Evolutionary conservation across 64 coral and sea anemone genomes (phyloP).

Genomic region (Montipora sp.): DNA sequence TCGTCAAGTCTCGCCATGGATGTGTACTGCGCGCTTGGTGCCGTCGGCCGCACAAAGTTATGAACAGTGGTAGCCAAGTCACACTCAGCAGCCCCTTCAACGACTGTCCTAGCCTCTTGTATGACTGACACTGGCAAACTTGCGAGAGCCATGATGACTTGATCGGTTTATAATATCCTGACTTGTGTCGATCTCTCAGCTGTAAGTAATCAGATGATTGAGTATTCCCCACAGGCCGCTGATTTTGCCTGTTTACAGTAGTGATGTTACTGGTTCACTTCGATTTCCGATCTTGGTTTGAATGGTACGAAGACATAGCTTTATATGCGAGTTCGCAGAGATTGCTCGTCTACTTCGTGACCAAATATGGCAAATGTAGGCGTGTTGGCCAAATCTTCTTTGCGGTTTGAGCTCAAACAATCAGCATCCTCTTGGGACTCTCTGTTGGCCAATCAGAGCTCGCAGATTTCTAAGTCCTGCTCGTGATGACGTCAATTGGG

Average conservation of each 20-base stretch:
- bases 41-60: slow-evolving; percentile 28
- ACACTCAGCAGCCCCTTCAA: slow-evolving; percentile 45
- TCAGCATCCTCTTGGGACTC: slow-evolving; percentile 29
- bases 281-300: slow-evolving; percentile 41
- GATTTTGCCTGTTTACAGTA: background rate
- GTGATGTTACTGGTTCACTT: background rate
- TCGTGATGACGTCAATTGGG: slow-evolving; percentile 69
- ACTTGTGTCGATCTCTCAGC: slow-evolving; percentile 28
- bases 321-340: slow-evolving; percentile 54
- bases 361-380: slow-evolving; percentile 81
- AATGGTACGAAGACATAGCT: slow-evolving; percentile 19
- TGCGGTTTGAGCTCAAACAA: slow-evolving; percentile 54
- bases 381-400: slow-evolving; percentile 72
- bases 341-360: slow-evolving; percentile 1
- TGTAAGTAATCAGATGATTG: slow-evolving; percentile 44
- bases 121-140: slow-evolving; percentile 65
- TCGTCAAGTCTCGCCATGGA: slow-evolving; percentile 27
- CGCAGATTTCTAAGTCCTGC: background rate
- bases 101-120: slow-evolving; percentile 69
- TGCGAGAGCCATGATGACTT: slow-evolving; percentile 53
- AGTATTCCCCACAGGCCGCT: slow-evolving; percentile 25
- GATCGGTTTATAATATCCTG: slow-evolving; percentile 35
- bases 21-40: background rate
- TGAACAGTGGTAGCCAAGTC: slow-evolving; percentile 39
- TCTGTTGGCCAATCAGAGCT: slow-evolving; percentile 47